Evolutionary conservation across 2,888 invertebrate genomes (phyloP).

Genomic region (Agriopis leucophaearia): DNA sequence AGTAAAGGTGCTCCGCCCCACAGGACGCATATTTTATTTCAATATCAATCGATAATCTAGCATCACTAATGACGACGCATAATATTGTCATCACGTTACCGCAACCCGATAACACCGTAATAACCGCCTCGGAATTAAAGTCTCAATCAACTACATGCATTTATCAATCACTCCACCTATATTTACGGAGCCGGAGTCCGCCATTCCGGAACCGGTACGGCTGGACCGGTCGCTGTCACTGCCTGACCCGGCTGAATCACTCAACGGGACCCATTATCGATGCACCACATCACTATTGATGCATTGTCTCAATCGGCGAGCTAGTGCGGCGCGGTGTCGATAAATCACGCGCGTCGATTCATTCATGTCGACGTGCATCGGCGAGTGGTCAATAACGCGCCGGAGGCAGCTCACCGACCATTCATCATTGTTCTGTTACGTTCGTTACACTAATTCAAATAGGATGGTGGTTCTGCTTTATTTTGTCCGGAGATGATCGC

Average conservation of each 20-base stretch:
- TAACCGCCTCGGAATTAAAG: conserved; percentile 64
- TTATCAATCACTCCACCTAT: conserved; percentile 69
- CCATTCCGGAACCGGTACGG: conserved; percentile 50
- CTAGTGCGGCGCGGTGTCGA: conserved; percentile 45
- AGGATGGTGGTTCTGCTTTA: conserved; percentile 31
- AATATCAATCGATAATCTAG: conserved; percentile 55
- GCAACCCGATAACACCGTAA: conserved; percentile 66
- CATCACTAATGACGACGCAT: conserved; percentile 55
- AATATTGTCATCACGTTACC: conserved; percentile 64
- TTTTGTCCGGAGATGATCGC: conserved; percentile 34
- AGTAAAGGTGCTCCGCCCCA: conserved; percentile 39
- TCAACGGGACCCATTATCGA: conserved; percentile 71
- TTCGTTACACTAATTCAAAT: conserved; percentile 45
- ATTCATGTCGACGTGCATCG: conserved; percentile 56
- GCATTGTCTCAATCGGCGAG: conserved; percentile 66
- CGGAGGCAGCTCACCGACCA: conserved; percentile 42
- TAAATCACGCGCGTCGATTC: conserved; percentile 56
- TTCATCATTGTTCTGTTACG: conserved; percentile 52
- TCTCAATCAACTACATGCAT: conserved; percentile 71
- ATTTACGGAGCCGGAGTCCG: conserved; percentile 55
- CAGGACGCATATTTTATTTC: conserved; percentile 47
- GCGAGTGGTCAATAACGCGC: conserved; percentile 44
- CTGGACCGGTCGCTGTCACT: conserved; percentile 49
- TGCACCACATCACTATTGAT: conserved; percentile 69
- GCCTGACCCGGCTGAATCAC: conserved; percentile 61